Evolutionary conservation across 1,140 invertebrate species (phyloP).

Genomic region (Vanessa atalanta): DNA sequence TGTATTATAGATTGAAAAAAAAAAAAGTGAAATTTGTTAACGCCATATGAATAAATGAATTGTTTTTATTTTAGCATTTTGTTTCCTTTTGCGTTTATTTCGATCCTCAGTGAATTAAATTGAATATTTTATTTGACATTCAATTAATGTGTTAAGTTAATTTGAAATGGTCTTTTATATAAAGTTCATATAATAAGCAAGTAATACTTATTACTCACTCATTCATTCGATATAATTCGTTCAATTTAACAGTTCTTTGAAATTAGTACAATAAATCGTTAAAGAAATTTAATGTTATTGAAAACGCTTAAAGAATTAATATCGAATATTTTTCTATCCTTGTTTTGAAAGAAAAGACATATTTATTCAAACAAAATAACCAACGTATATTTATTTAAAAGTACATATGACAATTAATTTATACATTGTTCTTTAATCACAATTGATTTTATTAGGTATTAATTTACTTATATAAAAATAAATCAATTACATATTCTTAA

Average conservation of each 20-base stretch:
- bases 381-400: too few species aligned
- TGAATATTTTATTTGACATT: not conserved
- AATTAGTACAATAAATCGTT: not conserved
- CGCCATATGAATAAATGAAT: conserved; percentile 77
- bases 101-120: not conserved
- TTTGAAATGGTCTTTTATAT: not conserved
- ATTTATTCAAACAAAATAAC: too few species aligned
- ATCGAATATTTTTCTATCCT: too few species aligned
- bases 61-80: conserved; percentile 77
- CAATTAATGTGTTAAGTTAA: not conserved
- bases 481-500: too few species aligned
- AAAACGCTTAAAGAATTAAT: too few species aligned
- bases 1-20: conserved; percentile 71
- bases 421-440: too few species aligned
- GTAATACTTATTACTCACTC: not conserved
- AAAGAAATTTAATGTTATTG: too few species aligned
- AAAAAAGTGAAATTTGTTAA: conserved; percentile 70
- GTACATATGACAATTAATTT: too few species aligned
- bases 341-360: too few species aligned
- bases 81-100: conserved; percentile 53
- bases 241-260: not conserved
- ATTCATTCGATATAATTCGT: not conserved
- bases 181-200: not conserved
- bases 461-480: too few species aligned
- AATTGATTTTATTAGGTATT: too few species aligned